Evolutionary conservation across 2,113 vertebrate species (phyloP), one percentile per base, ranked within the genome.

Genomic region (Hippolais icterina): DNA sequence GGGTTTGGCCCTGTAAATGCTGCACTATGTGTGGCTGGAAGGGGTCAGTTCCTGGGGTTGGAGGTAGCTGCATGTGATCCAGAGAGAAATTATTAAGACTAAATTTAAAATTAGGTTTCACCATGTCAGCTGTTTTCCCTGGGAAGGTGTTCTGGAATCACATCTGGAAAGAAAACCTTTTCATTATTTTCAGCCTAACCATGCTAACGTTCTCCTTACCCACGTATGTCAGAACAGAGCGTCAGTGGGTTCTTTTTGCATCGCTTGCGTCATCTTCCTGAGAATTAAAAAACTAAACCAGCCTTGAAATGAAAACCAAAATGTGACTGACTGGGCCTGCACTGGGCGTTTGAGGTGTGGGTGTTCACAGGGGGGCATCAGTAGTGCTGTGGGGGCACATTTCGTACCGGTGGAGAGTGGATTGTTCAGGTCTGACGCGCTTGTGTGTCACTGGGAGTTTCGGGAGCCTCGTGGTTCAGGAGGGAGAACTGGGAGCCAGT

Each of bases 241-340:
- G 41, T 53, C 83, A 39, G 10, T 37, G 65, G 47, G 29, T 69
- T 90, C 75, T 64, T 81, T 83, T 53, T 83, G 79, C 42, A 44
- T 84, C 28, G 1, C 82, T 95, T 93, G 24, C 60, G 47, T 95
- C 90, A 91, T 57, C 83, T 83, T 90, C 81, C 92, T 70, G 71
- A 77, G 79, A 76, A 54, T 21, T 72, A 37, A 88, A 87, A 75
- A 75, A 79, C 49, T 37, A 23, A 91, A 83, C 17, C 46, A 21
- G 59, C 37, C 88, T 81, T 5, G 6, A 78, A 86, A 81, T 25
- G 54, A 63, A 77, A 92, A 50, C 59, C 49, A 23, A 29, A 53
- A 15, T n/a, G 78, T 54, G 21, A 29, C 74, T 46, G 68, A 25
- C 71, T 29, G 70, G 60, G 16, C 3, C 12, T 80, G 59, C 61